Evolutionary conservation across 2,888 invertebrate species (phyloP).

Genomic region (Tetragonula carbonaria): DNA sequence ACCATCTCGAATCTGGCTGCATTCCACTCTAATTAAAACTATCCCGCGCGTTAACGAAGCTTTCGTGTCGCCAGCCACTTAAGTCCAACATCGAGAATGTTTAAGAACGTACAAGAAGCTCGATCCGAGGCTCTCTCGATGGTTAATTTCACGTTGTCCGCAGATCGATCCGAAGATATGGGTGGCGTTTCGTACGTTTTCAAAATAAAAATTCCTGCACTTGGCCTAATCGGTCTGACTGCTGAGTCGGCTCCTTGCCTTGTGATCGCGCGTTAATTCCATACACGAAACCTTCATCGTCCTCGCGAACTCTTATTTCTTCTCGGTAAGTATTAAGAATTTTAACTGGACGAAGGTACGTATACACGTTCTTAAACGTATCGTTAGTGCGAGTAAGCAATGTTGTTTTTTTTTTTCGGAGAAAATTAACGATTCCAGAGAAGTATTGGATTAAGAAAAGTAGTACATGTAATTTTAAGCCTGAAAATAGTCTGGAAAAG

Average conservation of each 20-base stretch:
- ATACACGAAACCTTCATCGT: neutral
- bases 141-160: neutral
- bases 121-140: neutral
- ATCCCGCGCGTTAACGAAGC: slow-evolving; percentile 1
- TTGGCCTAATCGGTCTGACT: slow-evolving; percentile 8
- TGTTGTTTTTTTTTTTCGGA: no score
- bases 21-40: slow-evolving; percentile 52
- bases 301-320: neutral
- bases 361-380: neutral
- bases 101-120: neutral
- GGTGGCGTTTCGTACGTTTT: neutral
- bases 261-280: neutral
- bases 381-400: no score
- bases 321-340: no score
- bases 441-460: no score
- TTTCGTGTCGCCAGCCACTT: slow-evolving; percentile 25
- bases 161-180: slow-evolving; percentile 22
- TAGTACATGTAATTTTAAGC: no score
- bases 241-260: neutral
- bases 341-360: neutral
- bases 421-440: no score
- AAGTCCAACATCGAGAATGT: neutral
- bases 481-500: no score
- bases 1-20: slow-evolving; percentile 23
- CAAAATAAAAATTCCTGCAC: slow-evolving; percentile 9